Percentiles rank a stretch among this genome's conserved stretches.
Evolutionary conservation across 2,888 invertebrate genomes (phyloP).

Genomic region (Portevinia maculata): DNA sequence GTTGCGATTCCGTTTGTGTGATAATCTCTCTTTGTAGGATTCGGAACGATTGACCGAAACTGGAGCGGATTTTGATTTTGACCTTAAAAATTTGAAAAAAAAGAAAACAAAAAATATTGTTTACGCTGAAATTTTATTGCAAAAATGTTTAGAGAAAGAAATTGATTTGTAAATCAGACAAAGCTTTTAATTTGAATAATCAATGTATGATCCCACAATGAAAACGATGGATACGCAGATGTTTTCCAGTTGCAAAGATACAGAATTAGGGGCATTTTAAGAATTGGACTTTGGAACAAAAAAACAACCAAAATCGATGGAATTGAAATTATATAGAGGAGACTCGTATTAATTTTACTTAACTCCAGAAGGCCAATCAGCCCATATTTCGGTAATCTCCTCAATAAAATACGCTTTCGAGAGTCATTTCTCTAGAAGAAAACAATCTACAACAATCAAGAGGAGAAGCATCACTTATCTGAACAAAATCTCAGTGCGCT

Average conservation of each 20-base stretch:
- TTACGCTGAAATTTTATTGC: conserved; percentile 2
- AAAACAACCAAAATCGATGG: no score
- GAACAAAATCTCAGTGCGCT: no score
- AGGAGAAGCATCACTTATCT: no score
- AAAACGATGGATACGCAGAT: background rate
- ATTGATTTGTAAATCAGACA: conserved; percentile 13
- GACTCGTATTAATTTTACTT: no score
- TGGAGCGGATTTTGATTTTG: conserved; percentile 81
- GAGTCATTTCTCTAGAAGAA: no score
- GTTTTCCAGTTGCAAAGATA: background rate
- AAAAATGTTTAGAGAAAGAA: background rate
- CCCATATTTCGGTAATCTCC: no score
- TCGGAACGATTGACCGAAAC: conserved; percentile 87
- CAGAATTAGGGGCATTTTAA: background rate
- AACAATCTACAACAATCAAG: no score
- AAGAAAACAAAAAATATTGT: conserved; percentile 19
- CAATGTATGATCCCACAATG: background rate
- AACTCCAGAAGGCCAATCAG: no score
- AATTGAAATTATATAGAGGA: no score
- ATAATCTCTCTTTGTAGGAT: conserved; percentile 88
- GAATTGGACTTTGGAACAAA: no score
- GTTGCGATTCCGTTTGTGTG: conserved; percentile 86
- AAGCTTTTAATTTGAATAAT: background rate
- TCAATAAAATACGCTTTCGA: no score
- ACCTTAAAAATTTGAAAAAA: conserved; percentile 44